Conservation (phyloP, 2,888 invertebrate species). For the Eupithecia exiguata region DNA sequence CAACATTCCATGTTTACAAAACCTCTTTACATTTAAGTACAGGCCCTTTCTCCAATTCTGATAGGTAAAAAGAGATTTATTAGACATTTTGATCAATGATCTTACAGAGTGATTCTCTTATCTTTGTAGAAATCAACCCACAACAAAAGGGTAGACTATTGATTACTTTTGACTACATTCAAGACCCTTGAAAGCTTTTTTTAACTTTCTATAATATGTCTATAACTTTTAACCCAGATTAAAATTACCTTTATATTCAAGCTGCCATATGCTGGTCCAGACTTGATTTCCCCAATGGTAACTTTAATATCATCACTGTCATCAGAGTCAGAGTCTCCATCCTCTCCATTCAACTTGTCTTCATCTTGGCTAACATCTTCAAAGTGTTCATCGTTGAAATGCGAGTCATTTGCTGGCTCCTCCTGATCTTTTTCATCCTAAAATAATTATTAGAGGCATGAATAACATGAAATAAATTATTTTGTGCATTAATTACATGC, state of each 20-base stretch:
- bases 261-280: slow-evolving; percentile 88
- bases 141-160: neutral
- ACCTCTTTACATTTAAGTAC: neutral
- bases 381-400: slow-evolving; percentile 79
- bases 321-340: slow-evolving; percentile 86
- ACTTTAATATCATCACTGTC: slow-evolving; percentile 95
- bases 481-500: neutral
- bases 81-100: neutral
- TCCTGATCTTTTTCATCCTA: slow-evolving; percentile 76
- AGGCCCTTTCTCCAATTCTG: neutral
- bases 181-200: neutral
- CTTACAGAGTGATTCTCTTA: neutral
- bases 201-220: neutral
- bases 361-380: slow-evolving; percentile 74
- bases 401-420: slow-evolving; percentile 71
- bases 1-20: neutral
- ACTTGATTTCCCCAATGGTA: slow-evolving; percentile 95
- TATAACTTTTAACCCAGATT: neutral
- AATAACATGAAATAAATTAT: neutral
- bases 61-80: neutral
- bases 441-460: neutral
- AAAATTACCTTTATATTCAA: slow-evolving; percentile 87
- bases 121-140: too few species aligned
- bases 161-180: neutral
- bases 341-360: slow-evolving; percentile 74